Evolutionary conservation across 1,140 invertebrate species (phyloP), one percentile per base, ranked within the genome.

Genomic region (Coelopa frigida): DNA sequence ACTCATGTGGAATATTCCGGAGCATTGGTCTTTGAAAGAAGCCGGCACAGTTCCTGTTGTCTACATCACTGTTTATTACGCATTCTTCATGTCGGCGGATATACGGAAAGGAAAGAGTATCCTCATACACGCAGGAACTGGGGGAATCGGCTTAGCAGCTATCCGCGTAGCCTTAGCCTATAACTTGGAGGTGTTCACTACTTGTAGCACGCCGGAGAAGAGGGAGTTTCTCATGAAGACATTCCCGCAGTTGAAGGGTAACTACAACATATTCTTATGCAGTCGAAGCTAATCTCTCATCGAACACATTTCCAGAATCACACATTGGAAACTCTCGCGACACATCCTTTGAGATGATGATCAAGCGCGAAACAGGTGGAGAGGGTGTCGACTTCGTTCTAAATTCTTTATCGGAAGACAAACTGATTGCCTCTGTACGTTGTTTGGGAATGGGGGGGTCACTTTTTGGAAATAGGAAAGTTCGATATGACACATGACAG

Each of bases 31-130:
- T 1, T 69, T 96, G 17, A 81, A 87, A 58, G 86, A 96, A 33
- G 93, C 91, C 2, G 87, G 87, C 0, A 90, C 90, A 1, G 77
- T 96, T 0, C 92, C 92, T 3, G 83, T 84, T 2, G 86, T 86
- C 5, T 95, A 94, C 59, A 77, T 78, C 35, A 94, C 89, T 0
- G 88, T 81, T 3, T 86, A 89, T 51, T 90, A 89, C 62, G 84
- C 89, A 8, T 74, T 97, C 44, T 70, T 78, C n/a, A 73, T 76
- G 64, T 60, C 69, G 21, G 82, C 80, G 8, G 69, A 78, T 41
- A 76, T 91, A 46, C 68, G 75, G 46, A 74, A 73, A 41, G 85
- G 84, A 3, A 83, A 89, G 52, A 77, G 73, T 2, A 74, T 92
- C 18, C 74, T 92, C 1, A 90, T 94, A 57, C 90, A 94, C 69